phyloP scores from a whole-genome alignment of 2,888 invertebrate genomes.

The Catocala sponsa region DNA sequence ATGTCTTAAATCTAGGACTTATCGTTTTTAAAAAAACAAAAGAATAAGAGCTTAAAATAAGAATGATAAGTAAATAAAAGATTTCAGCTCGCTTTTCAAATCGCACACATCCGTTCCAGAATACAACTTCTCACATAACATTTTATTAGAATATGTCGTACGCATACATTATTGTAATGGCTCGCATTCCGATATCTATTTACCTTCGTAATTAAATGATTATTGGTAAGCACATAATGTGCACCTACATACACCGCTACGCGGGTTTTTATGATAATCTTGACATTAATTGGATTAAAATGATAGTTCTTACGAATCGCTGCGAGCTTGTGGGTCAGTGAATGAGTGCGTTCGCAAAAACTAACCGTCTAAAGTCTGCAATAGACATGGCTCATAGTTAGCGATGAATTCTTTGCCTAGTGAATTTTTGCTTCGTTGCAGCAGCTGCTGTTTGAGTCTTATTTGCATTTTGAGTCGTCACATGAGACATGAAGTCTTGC shows the following conservation, averaged over 20 bases:
- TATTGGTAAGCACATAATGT: slow-evolving; percentile 67
- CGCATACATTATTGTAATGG: slow-evolving; percentile 67
- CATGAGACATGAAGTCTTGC: too few relatives aligned
- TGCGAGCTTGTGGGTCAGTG: slow-evolving; percentile 39
- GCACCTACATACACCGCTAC: slow-evolving; percentile 43
- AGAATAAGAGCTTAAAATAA: too few relatives aligned
- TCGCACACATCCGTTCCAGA: slow-evolving; percentile 36
- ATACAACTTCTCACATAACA: slow-evolving; percentile 49
- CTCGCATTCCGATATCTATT: slow-evolving; percentile 58
- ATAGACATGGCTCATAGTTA: neutral
- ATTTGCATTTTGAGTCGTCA: too few relatives aligned
- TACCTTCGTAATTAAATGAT: slow-evolving; percentile 69
- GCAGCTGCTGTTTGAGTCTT: too few relatives aligned
- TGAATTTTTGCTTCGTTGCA: neutral
- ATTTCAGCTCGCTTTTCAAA: neutral
- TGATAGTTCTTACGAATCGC: slow-evolving; percentile 54
- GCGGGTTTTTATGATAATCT: slow-evolving; percentile 52
- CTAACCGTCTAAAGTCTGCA: slow-evolving; percentile 8
- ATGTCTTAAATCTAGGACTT: too few relatives aligned
- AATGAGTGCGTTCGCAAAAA: slow-evolving; percentile 43
- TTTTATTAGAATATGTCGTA: slow-evolving; percentile 57
- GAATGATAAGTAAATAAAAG: neutral
- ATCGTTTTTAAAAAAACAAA: too few relatives aligned
- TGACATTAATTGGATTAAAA: slow-evolving; percentile 53
- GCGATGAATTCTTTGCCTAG: neutral